Conservation (phyloP, 2,113 vertebrate species). For the Microcebus tavaratra region DNA sequence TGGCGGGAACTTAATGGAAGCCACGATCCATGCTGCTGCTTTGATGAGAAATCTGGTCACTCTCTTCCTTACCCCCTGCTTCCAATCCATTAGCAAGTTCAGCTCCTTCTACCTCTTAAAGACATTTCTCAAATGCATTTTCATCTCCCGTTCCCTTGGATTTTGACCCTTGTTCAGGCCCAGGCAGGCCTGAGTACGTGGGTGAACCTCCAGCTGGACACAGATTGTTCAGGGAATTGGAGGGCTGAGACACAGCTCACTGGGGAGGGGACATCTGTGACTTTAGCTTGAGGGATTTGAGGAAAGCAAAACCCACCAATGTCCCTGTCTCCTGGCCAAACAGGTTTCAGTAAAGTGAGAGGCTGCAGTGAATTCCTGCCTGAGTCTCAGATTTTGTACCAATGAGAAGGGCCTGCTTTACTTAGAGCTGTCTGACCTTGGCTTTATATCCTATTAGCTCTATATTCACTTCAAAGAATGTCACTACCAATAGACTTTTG, state of each 20-base stretch:
- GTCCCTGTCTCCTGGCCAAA: not conserved
- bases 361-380: not conserved
- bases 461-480: not conserved
- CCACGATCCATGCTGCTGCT: not conserved
- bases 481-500: not conserved
- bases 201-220: not conserved
- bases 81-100: not conserved
- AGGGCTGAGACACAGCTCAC: not conserved
- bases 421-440: not conserved
- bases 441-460: not conserved
- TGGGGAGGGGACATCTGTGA: fast-evolving
- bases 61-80: not conserved
- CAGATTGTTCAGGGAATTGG: not conserved
- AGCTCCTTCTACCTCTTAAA: not conserved
- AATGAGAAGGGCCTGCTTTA: not conserved
- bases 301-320: not conserved
- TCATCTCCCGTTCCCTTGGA: not conserved
- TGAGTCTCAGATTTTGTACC: not conserved
- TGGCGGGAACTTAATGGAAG: not conserved
- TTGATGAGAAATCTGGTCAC: not conserved
- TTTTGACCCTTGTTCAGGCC: not conserved
- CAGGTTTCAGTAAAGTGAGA: not conserved
- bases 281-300: not conserved
- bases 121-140: not conserved
- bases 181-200: not conserved